Conservation (phyloP, 2,888 invertebrate genomes). For the Maniola hyperantus region DNA sequence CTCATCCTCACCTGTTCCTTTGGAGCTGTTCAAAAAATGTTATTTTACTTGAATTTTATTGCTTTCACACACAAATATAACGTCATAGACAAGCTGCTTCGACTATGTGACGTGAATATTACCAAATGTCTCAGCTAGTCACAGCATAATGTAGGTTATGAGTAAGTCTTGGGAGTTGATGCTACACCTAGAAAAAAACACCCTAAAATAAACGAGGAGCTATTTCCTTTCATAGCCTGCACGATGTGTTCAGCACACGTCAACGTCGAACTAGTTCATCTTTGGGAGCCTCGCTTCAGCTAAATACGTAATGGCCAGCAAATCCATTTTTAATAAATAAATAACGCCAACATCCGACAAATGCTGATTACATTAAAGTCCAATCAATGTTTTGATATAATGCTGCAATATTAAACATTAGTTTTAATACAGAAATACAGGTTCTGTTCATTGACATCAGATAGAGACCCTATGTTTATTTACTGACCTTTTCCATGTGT, state of each 20-base stretch:
- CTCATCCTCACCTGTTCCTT: conserved; percentile 81
- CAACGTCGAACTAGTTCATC: conserved; percentile 57
- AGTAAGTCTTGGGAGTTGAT: conserved; percentile 64
- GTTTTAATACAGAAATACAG: conserved; percentile 77
- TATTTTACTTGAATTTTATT: conserved; percentile 77
- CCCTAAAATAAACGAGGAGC: conserved; percentile 74
- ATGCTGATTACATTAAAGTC: conserved; percentile 74
- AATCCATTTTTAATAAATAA: conserved; percentile 71
- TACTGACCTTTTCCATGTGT: conserved; percentile 73
- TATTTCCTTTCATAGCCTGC: conserved; percentile 52
- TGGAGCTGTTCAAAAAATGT: conserved; percentile 81
- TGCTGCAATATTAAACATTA: conserved; percentile 82
- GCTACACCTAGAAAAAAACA: conserved; percentile 82
- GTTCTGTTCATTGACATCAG: conserved; percentile 63
- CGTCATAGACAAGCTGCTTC: conserved; percentile 76
- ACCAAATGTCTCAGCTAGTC: conserved; percentile 75
- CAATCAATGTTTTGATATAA: conserved; percentile 75
- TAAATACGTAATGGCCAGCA: conserved; percentile 68
- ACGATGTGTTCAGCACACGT: conserved; percentile 51
- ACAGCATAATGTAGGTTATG: conserved; percentile 67
- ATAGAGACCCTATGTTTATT: conserved; percentile 67
- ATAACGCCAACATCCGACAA: conserved; percentile 76
- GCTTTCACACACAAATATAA: conserved; percentile 78
- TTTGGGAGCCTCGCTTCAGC: conserved; percentile 65
- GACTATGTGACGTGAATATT: conserved; percentile 77